Evolutionary conservation across 2,888 invertebrate genomes (phyloP).

Genomic region (Eucera pruinosa): DNA sequence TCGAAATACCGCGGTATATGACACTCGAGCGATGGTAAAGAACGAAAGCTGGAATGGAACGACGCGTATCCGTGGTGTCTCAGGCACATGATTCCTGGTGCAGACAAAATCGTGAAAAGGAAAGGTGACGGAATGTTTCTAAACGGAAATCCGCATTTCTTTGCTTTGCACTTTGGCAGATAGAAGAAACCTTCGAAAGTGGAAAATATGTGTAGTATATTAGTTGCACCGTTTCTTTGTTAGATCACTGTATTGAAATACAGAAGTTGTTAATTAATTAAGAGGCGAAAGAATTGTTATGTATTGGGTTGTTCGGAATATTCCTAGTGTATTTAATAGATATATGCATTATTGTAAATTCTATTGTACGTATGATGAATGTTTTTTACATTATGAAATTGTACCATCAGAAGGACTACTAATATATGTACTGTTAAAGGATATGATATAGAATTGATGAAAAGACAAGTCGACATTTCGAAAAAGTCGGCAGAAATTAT

Average conservation of each 20-base stretch:
- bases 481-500: no score
- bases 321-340: no score
- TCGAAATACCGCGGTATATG: constrained; percentile 31
- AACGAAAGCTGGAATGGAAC: constrained; percentile 16
- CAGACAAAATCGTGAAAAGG: constrained; percentile 10
- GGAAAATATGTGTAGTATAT: neutral
- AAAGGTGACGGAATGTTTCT: constrained; percentile 6
- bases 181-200: neutral
- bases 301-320: no score
- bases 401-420: no score
- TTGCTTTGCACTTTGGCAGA: neutral
- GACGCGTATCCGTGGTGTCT: constrained; percentile 17
- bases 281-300: no score
- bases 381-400: no score
- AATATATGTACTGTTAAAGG: no score
- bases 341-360: no score
- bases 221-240: neutral
- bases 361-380: no score
- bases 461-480: no score
- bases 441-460: no score
- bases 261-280: no score
- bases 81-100: neutral
- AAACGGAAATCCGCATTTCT: constrained; percentile 5
- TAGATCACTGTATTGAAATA: neutral
- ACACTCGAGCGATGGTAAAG: constrained; percentile 10